Evolutionary conservation across 2,888 invertebrate genomes (phyloP), one percentile per base, ranked within the genome.

Genomic region (Amphiduros pacificus): DNA sequence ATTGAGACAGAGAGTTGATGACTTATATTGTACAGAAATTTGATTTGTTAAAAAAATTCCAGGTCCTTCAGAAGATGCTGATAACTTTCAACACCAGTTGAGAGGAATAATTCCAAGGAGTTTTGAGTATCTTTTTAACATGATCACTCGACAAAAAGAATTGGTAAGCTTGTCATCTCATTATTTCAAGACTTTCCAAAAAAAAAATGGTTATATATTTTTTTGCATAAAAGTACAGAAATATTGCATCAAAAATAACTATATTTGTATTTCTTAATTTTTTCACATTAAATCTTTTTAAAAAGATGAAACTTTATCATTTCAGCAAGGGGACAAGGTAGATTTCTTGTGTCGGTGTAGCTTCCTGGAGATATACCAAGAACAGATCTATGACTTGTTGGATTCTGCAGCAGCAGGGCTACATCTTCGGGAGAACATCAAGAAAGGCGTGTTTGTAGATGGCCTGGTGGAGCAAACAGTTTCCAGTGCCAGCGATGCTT

Each of bases 341-440:
- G 70, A 74, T 60, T 82, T 77, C 60, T 56, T 77, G 44, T 75
- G 79, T 51, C 74, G 75, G 56, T 79, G 80, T 55, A 79, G 80
- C 1, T 84, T 84, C 68, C 73, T 84, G 28, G 83, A 84, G 70
- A 79, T 84, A 20, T 84, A 84, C 71, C 80, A 84, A 58, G 84
- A 84, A 65, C 76, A 75, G 61, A 73, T 83, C 6, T 83, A 73
- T 72, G 83, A 83, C 66, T 70, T 83, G n/a, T 69, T 83, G 50
- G 80, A 79, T 52, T 67, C 77, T 1, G 70, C 77, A 0, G 63
- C 74, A 5, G 59, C 68, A 22, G 67, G 70, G 3, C 71, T 80
- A 1, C 75, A 77, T 40, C 61, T 81, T n/a, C 55, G 80, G n/a
- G 81, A 81, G 62, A 77, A 75, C 64, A 74, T 79, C 56, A 77